Conservation (phyloP, 2,113 vertebrate species). For the Hippocampus barbouri region DNA sequence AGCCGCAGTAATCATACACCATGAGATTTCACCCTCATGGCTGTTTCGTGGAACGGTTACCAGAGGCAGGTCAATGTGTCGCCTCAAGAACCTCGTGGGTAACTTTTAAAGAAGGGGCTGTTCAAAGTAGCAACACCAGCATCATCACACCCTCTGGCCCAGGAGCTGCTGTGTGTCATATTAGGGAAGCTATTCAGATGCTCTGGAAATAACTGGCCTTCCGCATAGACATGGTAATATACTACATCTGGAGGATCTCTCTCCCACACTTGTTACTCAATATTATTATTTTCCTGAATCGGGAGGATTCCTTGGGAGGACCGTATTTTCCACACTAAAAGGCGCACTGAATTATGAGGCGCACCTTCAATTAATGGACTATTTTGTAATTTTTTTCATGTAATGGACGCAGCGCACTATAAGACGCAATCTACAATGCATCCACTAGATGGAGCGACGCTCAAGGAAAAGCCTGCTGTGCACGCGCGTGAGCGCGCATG, state of each 20-base stretch:
- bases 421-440: too few species aligned
- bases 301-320: conserved; percentile 52
- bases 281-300: conserved; percentile 22
- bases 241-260: conserved; percentile 57
- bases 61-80: conserved; percentile 27
- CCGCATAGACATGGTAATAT: conserved; percentile 61
- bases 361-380: too few species aligned
- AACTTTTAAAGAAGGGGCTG: not conserved
- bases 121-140: conserved; percentile 19
- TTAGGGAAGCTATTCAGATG: conserved; percentile 62
- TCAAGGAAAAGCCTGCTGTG: too few species aligned
- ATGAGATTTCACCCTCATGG: conserved; percentile 10
- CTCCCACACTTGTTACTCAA: conserved; percentile 36
- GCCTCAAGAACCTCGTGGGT: not conserved
- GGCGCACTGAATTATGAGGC: too few species aligned
- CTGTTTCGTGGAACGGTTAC: conserved; percentile 31
- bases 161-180: conserved; percentile 46
- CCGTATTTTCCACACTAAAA: too few species aligned
- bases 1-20: conserved; percentile 4
- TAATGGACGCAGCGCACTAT: too few species aligned
- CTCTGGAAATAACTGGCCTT: conserved; percentile 65
- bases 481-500: too few species aligned
- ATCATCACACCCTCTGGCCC: conserved; percentile 26
- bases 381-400: too few species aligned
- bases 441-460: too few species aligned